Base-by-base conservation (phyloP, 2,113 vertebrate species). In the Rutilus rutilus region DNA sequence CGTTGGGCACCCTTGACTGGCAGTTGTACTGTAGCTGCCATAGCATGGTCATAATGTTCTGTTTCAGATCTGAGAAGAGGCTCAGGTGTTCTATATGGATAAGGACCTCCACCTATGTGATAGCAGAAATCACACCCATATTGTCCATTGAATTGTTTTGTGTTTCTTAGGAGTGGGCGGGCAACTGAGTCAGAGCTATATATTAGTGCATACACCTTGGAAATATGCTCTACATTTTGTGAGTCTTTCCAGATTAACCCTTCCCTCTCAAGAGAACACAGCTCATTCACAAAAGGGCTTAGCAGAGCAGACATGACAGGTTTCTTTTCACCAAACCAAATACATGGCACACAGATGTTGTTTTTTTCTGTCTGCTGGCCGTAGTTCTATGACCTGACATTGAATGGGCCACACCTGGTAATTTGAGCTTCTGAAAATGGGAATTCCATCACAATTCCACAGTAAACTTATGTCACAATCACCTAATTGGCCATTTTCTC, bases 161-260 rank as follows among this genome's bases (percentile, higher is more conserved):
- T n/a, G 69, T 73, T 73, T 45, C 21, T 45, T 45, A 73, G 39
- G 21, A 73, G 69, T 67, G 67, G 36, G 21, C 19, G 33, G 21
- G 67, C 67, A 42, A 23, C 17, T 23, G 69, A 42, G 36, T 73
- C 69, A 23, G 69, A 42, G 36, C 69, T 73, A 73, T 8, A 73
- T 23, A 73, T 73, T 23, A 73, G 36, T 42, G 69, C 36, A 73
- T 73, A 73, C 69, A 71, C 67, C 67, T 71, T 71, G 19, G 67
- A 39, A 42, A 71, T 42, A 9, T 42, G 36, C 17, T 71, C 67
- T 23, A 36, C 19, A 39, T 71, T 71, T 9, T 23, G 2, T 42
- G 17, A 23, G 6, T 42, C 6, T 71, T 71, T 71, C 19, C 69
- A 73, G 1, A 42, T 73, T 23, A 71, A 71, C 17, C 67, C 67